Conservation (phyloP, 1,140 invertebrate species). For the Nephila pilipes region DNA sequence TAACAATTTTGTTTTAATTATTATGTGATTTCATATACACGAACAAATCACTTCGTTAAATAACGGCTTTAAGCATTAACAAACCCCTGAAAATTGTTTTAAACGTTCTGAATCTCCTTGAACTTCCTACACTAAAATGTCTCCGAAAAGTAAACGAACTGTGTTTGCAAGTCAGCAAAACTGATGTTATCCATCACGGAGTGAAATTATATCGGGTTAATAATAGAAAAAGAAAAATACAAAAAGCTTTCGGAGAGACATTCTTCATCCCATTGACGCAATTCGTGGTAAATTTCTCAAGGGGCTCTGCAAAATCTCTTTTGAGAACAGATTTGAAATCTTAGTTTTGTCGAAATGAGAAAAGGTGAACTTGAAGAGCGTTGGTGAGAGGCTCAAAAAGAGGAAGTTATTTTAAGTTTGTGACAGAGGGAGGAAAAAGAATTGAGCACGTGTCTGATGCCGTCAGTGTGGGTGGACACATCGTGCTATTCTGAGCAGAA, state of each 20-base stretch:
- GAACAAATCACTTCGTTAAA: too few relatives aligned
- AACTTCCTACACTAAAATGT: too few relatives aligned
- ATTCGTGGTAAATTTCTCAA: not conserved
- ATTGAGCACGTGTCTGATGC: not conserved
- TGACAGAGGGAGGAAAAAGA: constrained; percentile 34
- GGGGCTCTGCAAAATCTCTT: not conserved
- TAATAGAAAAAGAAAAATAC: not conserved
- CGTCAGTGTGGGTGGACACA: constrained; percentile 42
- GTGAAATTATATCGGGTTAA: too few relatives aligned
- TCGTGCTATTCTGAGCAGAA: constrained; percentile 47
- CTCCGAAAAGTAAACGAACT: too few relatives aligned
- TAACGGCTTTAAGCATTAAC: too few relatives aligned
- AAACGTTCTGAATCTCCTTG: too few relatives aligned
- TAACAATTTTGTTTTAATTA: too few relatives aligned
- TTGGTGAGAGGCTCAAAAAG: constrained; percentile 43
- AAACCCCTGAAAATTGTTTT: too few relatives aligned
- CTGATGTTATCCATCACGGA: too few relatives aligned
- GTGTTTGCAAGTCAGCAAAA: too few relatives aligned
- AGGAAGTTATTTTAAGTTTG: constrained; percentile 66
- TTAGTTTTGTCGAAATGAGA: constrained; percentile 12
- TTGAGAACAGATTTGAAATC: not conserved
- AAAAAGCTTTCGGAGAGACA: not conserved
- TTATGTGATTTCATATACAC: too few relatives aligned
- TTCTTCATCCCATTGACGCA: not conserved
- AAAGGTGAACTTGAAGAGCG: constrained; percentile 45